phyloP scores from a whole-genome alignment of 2,113 vertebrate genomes.

The Oryzias javanicus region DNA sequence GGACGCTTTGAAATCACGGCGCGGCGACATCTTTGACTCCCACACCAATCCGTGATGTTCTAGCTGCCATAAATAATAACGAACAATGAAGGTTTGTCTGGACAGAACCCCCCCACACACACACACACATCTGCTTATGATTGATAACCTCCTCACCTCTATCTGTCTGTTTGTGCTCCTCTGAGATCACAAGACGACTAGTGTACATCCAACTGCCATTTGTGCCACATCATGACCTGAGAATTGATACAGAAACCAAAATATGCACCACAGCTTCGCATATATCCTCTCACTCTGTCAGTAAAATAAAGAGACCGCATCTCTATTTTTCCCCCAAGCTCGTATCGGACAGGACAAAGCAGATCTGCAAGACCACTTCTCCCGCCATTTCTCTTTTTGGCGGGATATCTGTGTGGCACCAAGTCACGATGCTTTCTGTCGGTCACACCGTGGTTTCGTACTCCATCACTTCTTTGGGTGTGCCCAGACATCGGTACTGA shows the following conservation, averaged over 20 bases:
- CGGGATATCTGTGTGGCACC: conserved; percentile 28
- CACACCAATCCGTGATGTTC: conserved; percentile 7
- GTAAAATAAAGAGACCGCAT: conserved; percentile 33
- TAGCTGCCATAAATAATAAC: conserved; percentile 69
- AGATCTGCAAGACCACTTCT: conserved; percentile 31
- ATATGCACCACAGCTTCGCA: conserved; percentile 50
- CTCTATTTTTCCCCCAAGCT: conserved; percentile 1
- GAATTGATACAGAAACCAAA: conserved; percentile 69
- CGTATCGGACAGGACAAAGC: conserved; percentile 9
- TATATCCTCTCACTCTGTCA: conserved; percentile 34
- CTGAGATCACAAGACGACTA: conserved; percentile 1
- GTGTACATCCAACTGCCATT: conserved; percentile 1
- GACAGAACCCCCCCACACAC: conserved; percentile 40
- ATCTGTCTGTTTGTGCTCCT: conserved; percentile 32
- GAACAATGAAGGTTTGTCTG: conserved; percentile 62
- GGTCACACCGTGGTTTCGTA: conserved; percentile 95
- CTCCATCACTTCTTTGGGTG: conserved; percentile 91
- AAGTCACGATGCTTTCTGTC: conserved; percentile 22
- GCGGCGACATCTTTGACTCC: conserved; percentile 2
- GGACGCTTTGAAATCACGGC: conserved; percentile 25
- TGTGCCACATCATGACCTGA: conserved; percentile 62
- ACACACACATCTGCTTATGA: conserved; percentile 46
- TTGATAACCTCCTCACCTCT: conserved; percentile 41
- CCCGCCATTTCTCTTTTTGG: conserved; percentile 40
- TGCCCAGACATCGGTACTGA: conserved; percentile 89